phyloP scores from a whole-genome alignment of 2,888 invertebrate species.

The Mythimna lalbum region DNA sequence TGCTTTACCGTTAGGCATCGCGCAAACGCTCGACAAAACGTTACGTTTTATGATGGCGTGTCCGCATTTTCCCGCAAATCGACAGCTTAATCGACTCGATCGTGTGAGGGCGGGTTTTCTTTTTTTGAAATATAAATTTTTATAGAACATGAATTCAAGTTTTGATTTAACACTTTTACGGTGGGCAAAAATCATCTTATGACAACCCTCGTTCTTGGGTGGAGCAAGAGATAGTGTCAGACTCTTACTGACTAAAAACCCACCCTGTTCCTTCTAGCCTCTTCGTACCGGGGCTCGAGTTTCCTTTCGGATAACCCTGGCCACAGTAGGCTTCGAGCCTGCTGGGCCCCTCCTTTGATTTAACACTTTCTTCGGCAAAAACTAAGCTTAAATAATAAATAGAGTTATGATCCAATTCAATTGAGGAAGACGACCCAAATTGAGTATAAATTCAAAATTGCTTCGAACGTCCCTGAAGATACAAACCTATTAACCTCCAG shows the following conservation, averaged over 20 bases:
- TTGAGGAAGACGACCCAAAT: background rate
- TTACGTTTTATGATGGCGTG: constrained; percentile 44
- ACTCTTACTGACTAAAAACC: too few species aligned
- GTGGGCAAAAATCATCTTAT: too few species aligned
- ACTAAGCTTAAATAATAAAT: background rate
- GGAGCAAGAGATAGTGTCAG: too few species aligned
- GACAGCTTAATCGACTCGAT: constrained; percentile 51
- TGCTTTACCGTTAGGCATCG: constrained; percentile 26
- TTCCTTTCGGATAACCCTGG: too few species aligned
- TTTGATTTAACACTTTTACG: background rate
- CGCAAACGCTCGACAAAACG: constrained; percentile 43
- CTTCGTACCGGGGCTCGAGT: too few species aligned
- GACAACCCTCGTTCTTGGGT: too few species aligned
- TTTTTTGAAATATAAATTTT: constrained; percentile 20
- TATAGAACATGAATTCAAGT: constrained; percentile 13
- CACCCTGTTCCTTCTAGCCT: too few species aligned
- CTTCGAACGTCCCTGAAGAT: constrained; percentile 10
- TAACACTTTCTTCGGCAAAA: too few species aligned
- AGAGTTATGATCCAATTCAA: background rate
- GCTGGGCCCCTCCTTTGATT: too few species aligned
- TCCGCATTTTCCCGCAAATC: constrained; percentile 43
- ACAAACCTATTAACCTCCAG: constrained; percentile 12
- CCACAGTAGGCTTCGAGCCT: too few species aligned
- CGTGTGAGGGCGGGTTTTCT: constrained; percentile 18
- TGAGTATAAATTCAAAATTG: constrained; percentile 9